These are phyloP conservation scores for Gymnoscopelus microlampas DNA, from an alignment of 2,797 vertebrate genomes.

Conservation along the genomic window DNA sequence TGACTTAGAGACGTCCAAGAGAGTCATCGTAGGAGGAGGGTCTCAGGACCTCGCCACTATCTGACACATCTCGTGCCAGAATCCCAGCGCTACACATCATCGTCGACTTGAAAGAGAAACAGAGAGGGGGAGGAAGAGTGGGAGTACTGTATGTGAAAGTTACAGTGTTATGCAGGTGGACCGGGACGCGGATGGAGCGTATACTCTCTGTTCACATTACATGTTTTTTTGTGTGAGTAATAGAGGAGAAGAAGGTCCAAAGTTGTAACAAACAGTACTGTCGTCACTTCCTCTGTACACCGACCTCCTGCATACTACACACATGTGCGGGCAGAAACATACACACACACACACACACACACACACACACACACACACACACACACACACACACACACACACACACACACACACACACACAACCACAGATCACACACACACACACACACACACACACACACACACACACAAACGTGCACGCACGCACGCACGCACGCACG, in stretches of 20 bases:
- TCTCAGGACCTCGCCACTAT: conserved; percentile 23
- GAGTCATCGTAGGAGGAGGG: conserved; percentile 18
- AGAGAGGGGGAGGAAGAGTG: neutral
- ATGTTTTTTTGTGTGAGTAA: too few species aligned
- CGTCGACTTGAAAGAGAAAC: neutral
- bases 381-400: too few species aligned
- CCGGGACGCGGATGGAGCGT: neutral
- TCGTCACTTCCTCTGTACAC: too few species aligned
- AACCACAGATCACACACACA: conserved; percentile 11
- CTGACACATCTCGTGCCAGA: conserved; percentile 67
- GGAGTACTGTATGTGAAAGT: neutral
- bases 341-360: neutral
- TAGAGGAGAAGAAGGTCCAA: too few species aligned
- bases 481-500: neutral
- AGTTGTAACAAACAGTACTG: too few species aligned
- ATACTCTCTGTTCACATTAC: too few species aligned
- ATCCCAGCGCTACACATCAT: conserved; percentile 16
- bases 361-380: neutral
- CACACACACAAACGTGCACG: neutral
- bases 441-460: neutral
- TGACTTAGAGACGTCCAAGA: conserved; percentile 50
- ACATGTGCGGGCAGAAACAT: neutral
- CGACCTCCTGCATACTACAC: too few species aligned
- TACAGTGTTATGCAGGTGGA: conserved; percentile 19
- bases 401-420: neutral